A percentile compares a stretch with the other conserved stretches of the same genome.
Conservation (phyloP, 1,140 invertebrate genomes). For the Aricia agestis region DNA sequence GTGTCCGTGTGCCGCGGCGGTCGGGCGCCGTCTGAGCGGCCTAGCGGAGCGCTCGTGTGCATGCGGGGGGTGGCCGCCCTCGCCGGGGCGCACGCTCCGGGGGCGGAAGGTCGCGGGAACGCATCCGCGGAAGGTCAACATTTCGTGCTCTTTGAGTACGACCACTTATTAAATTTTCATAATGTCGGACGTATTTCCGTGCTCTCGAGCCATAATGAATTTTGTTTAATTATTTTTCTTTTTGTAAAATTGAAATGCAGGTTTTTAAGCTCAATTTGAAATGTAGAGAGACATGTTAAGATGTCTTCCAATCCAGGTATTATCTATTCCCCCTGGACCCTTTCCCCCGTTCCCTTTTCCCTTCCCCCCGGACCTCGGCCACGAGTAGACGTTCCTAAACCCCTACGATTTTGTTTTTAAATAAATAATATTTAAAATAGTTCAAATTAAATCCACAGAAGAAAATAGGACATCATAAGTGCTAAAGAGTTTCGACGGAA, state of each 20-base stretch:
- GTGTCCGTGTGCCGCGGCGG: slow-evolving; percentile 44
- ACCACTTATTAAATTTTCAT: slow-evolving; percentile 37
- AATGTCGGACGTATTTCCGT: slow-evolving; percentile 17
- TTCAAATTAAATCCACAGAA: too few relatives aligned
- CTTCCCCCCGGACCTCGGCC: too few relatives aligned
- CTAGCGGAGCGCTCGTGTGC: slow-evolving; percentile 61
- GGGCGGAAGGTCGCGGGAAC: slow-evolving; percentile 36
- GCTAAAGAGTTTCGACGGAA: too few relatives aligned
- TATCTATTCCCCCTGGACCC: too few relatives aligned
- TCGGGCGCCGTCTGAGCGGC: slow-evolving; percentile 58
- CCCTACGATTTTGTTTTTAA: too few relatives aligned
- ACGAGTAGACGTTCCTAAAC: too few relatives aligned
- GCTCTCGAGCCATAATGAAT: neutral
- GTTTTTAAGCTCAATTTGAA: neutral
- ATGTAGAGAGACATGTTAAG: neutral
- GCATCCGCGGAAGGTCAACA: slow-evolving; percentile 50
- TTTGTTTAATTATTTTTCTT: neutral
- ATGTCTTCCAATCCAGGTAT: neutral
- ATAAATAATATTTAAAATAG: too few relatives aligned
- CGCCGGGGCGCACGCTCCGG: neutral
- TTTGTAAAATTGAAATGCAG: neutral
- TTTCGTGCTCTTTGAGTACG: slow-evolving; percentile 55
- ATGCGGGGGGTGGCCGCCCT: slow-evolving; percentile 32
- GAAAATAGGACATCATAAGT: too few relatives aligned
- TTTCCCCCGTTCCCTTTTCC: too few relatives aligned